Base-by-base conservation (phyloP, 2,797 vertebrate species). In the Scolopax rusticola region DNA sequence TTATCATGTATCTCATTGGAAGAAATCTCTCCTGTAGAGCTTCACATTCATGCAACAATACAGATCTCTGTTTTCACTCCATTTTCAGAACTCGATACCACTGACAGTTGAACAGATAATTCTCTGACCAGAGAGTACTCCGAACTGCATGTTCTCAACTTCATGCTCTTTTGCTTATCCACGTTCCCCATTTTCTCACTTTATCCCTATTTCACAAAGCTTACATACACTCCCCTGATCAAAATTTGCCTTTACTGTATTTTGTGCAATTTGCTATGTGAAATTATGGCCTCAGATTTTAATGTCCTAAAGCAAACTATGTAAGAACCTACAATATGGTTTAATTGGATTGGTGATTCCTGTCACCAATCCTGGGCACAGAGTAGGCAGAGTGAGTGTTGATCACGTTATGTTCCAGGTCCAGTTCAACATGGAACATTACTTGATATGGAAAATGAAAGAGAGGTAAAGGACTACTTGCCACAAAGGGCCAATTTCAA, bases 351-450 rank as follows among this genome's bases (percentile, higher is more conserved):
- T 82, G 24, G 33, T 38, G 17, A 30, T 9, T 82, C 20, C 57
- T 63, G 30, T 71, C 45, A n/a, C 53, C 25, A 68, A 1, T 30
- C 12, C 27, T 0, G 20, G 32, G 8, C 3, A 12, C 1, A 6
- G 17, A 12, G 24, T 15, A 15, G 21, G 45, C 4, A 74, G 36
- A 16, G 4, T 23, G 9, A 69, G 11, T 6, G 8, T 7, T 41
- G 11, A 41, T n/a, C 43, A 43, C 28, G 8, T 41, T 33, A 17
- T 13, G 4, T 24, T 65, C 60, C 64, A 77, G 17, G 43, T 50
- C 41, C 30, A 73, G 41, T 14, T 50, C 83, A 77, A 68, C 28
- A 56, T 0, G 2, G n/a, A 74, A 12, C 11, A 50, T 14, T 16
- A 56, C 45, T 19, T 75, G 27, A 68, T 20, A 25, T 0, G 3